A percentile compares a stretch with the other conserved stretches of the same genome.
These are phyloP conservation scores for Heterohyrax brucei DNA, from an alignment of 2,797 vertebrate genomes.

Conservation along the genomic window DNA sequence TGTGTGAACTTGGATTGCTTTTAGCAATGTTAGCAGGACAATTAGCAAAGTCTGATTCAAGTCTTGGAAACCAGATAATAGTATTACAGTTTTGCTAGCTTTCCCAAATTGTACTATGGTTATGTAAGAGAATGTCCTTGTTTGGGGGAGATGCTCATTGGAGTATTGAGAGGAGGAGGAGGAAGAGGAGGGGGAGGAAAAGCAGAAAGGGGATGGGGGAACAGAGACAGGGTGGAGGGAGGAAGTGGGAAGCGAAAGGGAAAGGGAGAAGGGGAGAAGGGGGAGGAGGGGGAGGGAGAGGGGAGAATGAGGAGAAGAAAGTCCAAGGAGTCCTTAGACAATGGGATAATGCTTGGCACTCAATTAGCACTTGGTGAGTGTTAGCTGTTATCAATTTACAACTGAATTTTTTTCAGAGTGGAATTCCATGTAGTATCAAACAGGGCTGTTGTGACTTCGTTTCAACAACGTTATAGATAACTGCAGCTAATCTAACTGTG, in stretches of 20 bases:
- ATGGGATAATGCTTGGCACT: background rate
- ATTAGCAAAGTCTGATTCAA: background rate
- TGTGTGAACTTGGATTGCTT: background rate
- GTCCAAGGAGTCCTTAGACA: background rate
- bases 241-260: constrained; percentile 4
- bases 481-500: background rate
- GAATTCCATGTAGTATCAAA: background rate
- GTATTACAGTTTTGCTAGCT: background rate
- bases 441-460: background rate
- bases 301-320: no score
- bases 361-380: background rate
- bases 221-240: background rate
- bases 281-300: constrained; percentile 9
- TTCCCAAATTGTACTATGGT: background rate
- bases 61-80: background rate
- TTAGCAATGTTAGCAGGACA: background rate
- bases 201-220: no score
- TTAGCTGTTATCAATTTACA: background rate
- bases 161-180: constrained; percentile 7
- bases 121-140: background rate
- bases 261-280: background rate
- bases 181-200: background rate
- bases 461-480: background rate
- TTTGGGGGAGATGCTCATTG: background rate
- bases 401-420: background rate